Base-by-base conservation (phyloP, 2,113 vertebrate species). In the Cinclus cinclus region DNA sequence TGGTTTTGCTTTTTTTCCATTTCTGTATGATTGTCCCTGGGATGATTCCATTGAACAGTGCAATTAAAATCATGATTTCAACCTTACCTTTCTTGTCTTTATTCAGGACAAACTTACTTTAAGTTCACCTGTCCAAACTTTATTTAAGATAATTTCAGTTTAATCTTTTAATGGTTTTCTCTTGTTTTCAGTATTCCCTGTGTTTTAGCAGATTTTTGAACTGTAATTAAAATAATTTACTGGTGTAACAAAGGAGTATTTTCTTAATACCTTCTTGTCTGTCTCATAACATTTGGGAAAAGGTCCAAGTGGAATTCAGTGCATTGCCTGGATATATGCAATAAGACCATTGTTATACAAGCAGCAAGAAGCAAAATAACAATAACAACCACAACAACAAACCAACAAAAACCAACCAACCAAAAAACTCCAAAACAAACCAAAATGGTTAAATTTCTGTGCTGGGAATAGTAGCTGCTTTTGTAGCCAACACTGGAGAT, bases 61-160 rank as follows among this genome's bases (percentile, higher is more conserved):
- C 80, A 90, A 96, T 96, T 96, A 90, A 94, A 93, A 89, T 84
- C 25, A 70, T 58, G n/a, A 56, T 92, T 92, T 93, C 9, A 8
- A 71, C 11, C 2, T 18, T 80, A 44, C 18, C 7, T 6, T 78
- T 90, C 69, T 86, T 89, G 83, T 94, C 80, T 89, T 90, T 68
- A 71, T 46, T 74, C 56, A 87, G 89, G 83, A 69, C 44, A 75
- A 84, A 90, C 31, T 90, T 31, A 47, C 64, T 83, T 88, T 56
- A 90, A 93, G 70, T 95, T 71, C 10, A 22, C 27, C 12, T 9
- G 10, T 39, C 33, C 56, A 84, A 74, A 50, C 19, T 63, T 89
- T 69, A 85, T 87, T 89, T 63, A 53, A 74, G 64, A 16, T 86
- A 13, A 87, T 74, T 83, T 86, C 41, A 77, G 14, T 67, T 83